Evolutionary conservation across 2,797 vertebrate genomes (phyloP).

Genomic region (Vespertilio murinus): DNA sequence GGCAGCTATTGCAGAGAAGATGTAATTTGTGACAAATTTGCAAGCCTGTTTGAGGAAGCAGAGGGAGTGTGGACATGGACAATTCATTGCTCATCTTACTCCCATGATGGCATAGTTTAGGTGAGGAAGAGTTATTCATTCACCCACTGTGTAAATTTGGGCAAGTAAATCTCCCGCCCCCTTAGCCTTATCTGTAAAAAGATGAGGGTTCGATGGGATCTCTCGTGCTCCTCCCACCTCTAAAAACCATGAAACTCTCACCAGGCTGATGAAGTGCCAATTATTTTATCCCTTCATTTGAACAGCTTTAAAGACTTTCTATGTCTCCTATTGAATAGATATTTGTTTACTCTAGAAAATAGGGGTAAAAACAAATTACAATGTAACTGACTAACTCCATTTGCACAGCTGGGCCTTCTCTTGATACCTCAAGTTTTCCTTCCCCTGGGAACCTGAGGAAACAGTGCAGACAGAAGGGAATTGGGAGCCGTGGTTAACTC

Average conservation of each 20-base stretch:
- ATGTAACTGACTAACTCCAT: neutral
- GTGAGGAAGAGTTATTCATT: neutral
- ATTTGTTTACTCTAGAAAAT: slow-evolving; percentile 21
- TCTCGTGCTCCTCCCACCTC: neutral
- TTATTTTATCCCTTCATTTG: neutral
- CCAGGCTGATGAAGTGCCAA: neutral
- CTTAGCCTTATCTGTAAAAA: neutral
- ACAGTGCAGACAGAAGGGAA: neutral
- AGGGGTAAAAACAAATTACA: neutral
- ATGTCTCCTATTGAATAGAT: neutral
- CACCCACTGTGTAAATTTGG: neutral
- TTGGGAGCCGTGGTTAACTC: neutral
- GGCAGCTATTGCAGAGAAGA: neutral
- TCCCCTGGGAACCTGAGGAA: slow-evolving; percentile 8
- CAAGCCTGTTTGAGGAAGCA: neutral
- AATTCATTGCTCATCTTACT: neutral
- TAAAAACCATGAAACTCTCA: neutral
- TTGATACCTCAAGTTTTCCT: neutral
- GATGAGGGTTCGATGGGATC: neutral
- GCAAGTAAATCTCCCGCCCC: neutral
- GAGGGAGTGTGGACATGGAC: neutral
- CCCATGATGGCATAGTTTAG: neutral
- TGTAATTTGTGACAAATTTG: neutral
- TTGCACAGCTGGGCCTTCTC: slow-evolving; percentile 32
- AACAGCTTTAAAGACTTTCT: neutral